Evolutionary conservation across 1,140 invertebrate species (phyloP).

Genomic region (Tenebrio molitor): DNA sequence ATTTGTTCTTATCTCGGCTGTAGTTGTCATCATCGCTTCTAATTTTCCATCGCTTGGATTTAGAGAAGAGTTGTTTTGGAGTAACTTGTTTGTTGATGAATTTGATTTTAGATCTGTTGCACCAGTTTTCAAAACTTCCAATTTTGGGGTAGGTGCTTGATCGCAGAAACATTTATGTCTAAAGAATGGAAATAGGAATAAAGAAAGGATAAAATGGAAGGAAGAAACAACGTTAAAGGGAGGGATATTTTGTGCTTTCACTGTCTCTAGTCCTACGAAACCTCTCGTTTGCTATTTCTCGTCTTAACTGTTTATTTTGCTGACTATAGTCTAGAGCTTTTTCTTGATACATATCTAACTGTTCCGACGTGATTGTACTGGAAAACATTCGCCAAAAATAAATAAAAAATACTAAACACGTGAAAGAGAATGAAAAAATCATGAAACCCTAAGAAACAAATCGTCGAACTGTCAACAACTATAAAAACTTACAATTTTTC

Average conservation of each 20-base stretch:
- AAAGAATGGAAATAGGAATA: not conserved
- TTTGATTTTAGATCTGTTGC: too few relatives aligned
- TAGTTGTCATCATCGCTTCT: too few relatives aligned
- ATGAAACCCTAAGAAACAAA: not conserved
- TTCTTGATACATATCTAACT: slow-evolving; percentile 70
- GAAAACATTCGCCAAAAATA: slow-evolving; percentile 53
- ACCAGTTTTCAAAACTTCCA: too few relatives aligned
- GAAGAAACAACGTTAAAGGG: slow-evolving; percentile 46
- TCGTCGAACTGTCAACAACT: not conserved
- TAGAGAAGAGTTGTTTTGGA: too few relatives aligned
- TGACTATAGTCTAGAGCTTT: slow-evolving; percentile 70
- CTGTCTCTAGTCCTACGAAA: slow-evolving; percentile 63
- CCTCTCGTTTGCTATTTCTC: slow-evolving; percentile 71
- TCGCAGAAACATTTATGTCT: not conserved
- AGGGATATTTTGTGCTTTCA: slow-evolving; percentile 60
- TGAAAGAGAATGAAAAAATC: not conserved
- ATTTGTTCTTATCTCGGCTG: too few relatives aligned
- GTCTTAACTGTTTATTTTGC: slow-evolving; percentile 69
- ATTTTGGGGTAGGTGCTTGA: too few relatives aligned
- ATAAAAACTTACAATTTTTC: slow-evolving; percentile 69
- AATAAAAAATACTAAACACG: not conserved
- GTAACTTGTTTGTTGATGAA: too few relatives aligned
- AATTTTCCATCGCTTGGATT: too few relatives aligned
- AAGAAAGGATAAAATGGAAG: not conserved
- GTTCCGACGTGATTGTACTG: slow-evolving; percentile 67